Base-by-base conservation (phyloP, 2,113 vertebrate genomes). In the Anarrhichthys ocellatus region DNA sequence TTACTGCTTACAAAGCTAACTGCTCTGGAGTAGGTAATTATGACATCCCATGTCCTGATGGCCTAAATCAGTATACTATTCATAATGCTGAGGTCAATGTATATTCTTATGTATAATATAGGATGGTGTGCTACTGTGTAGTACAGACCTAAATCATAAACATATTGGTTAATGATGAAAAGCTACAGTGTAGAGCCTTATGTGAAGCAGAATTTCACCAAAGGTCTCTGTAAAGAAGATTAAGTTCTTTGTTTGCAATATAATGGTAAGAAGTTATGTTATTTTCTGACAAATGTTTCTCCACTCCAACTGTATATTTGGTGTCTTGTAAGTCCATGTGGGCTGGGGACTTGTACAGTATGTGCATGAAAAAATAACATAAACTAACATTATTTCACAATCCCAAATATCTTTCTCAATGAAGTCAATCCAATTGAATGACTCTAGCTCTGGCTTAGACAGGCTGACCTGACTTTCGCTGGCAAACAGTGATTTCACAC, bases 401-500 rank as follows among this genome's bases (percentile, higher is more conserved):
- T 54, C 29, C n/a, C 9, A n/a, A 36, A 18, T 24, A 50, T 24
- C 5, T 61, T 27, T 44, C 22, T 1, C 5, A 15, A 24, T 29
- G 40, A 71, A 63, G 24, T 18, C 50, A 42, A 20, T 5, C 1
- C 0, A 27, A 24, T 2, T 24, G 8, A 58, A 58, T 6, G 50
- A 36, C 27, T 27, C 0, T 3, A 6, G 34, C 63, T 75, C 32
- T 54, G 64, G 17, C 76, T 32, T 8, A 17, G 44, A 34, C 24
- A 56, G 29, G 65, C 52, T 73, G 78, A 78, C 52, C 52, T 75
- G 65, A 67, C 63, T 61, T 63, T 8, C 2, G 32, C 48, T 77
- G 50, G 62, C 63, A 73, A 81, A 81, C 66, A 71, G 20, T 38
- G 56, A 46, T 76, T 64, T 76, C 40, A 61, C 74, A 61, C 74